A percentile compares a stretch with the other conserved stretches of the same genome.
phyloP scores from a whole-genome alignment of 2,888 invertebrate species.

The Cryptophagus acutangulus region DNA sequence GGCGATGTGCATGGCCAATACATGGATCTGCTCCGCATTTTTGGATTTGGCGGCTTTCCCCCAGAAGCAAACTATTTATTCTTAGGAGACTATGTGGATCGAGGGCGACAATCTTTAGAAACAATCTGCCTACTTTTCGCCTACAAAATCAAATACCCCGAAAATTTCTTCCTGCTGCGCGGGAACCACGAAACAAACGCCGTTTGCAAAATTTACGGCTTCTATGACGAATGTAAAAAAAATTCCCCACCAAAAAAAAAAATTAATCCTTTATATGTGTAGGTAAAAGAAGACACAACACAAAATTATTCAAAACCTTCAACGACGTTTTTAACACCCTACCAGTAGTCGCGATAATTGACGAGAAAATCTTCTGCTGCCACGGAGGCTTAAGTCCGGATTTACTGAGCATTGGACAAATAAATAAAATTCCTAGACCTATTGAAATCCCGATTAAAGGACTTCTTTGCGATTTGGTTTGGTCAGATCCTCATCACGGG shows the following conservation, averaged over 20 bases:
- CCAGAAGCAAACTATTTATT: constrained; percentile 64
- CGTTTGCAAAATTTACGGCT: constrained; percentile 62
- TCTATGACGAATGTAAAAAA: constrained; percentile 58
- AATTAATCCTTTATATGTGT: constrained; percentile 4
- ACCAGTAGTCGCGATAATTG: constrained; percentile 42
- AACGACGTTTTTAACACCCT: constrained; percentile 43
- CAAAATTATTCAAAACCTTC: constrained; percentile 43
- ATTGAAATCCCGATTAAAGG: constrained; percentile 29
- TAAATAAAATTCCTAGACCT: constrained; percentile 36
- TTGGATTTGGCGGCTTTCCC: constrained; percentile 62
- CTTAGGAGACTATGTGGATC: constrained; percentile 58
- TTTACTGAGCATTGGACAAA: constrained; percentile 36
- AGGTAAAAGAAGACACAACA: constrained; percentile 43
- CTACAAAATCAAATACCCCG: constrained; percentile 66
- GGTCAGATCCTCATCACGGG: constrained; percentile 36
- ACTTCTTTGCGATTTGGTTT: constrained; percentile 37
- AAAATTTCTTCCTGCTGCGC: constrained; percentile 62
- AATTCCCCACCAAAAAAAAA: constrained; percentile 2
- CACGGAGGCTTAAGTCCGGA: constrained; percentile 44
- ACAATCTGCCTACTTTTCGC: constrained; percentile 62
- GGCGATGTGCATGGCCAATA: constrained; percentile 65
- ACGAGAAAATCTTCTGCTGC: constrained; percentile 43
- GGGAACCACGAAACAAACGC: constrained; percentile 65
- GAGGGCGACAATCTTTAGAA: constrained; percentile 61
- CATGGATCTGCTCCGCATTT: constrained; percentile 57